Evolutionary conservation across 2,888 invertebrate species (phyloP), one percentile per base, ranked within the genome.

Genomic region (Folsomia candida): DNA sequence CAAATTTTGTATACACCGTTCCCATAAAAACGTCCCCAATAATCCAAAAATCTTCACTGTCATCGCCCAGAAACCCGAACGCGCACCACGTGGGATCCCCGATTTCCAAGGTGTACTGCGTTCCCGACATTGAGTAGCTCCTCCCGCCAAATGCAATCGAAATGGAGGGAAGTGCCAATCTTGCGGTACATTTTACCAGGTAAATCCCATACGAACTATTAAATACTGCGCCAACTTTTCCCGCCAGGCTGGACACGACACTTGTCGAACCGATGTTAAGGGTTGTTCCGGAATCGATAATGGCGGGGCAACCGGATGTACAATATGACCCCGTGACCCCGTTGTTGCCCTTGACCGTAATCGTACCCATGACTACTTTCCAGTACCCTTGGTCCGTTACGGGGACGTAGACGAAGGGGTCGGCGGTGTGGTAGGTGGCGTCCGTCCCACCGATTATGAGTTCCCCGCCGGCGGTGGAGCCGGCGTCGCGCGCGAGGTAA

Each of bases 401-500:
- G n/a, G 57, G 57, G 6, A 57, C 20, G n/a, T 57, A 57, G 6
- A n/a, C n/a, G n/a, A 57, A 57, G 4, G 4, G 37, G 47, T 47
- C 47, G 20, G 9, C 57, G 20, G 57, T 57, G 57, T 57, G n/a
- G 57, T 57, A 57, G n/a, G 4, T n/a, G 6, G 57, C 4, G 24
- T 57, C n/a, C 6, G 57, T 20, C 4, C 57, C 57, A 20, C 57
- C 57, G 6, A 57, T 20, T 6, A 57, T 20, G 9, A 57, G 4
- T n/a, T 57, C 57, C n/a, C 57, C 57, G 6, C 57, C 57, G 24
- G 86, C 84, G 37, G 87, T 81, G 47, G 90, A 91, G 14, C 82
- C 80, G 51, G 94, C 90, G 86, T 96, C 90, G 81, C 93, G 92
- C 82, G 4, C n/a, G 11, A 68, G 37, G 25, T 61, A 68, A n/a